Conservation (phyloP, 2,888 invertebrate species). For the Sphecodes monilicornis region DNA sequence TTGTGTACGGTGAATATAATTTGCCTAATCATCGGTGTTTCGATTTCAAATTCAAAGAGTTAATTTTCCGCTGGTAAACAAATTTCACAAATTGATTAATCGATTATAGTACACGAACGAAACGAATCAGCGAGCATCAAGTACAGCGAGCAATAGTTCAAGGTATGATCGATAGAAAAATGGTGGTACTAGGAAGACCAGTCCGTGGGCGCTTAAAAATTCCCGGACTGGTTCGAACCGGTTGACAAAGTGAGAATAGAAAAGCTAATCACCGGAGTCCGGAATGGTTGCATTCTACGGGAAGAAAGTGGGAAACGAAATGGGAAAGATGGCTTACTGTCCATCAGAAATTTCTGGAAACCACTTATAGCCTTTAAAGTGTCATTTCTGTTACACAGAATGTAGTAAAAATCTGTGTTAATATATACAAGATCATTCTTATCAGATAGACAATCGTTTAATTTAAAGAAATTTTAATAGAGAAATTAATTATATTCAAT, state of each 20-base stretch:
- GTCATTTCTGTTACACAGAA: not conserved
- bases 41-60: not conserved
- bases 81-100: not conserved
- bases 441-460: not conserved
- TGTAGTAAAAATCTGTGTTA: no score
- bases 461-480: not conserved
- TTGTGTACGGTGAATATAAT: not conserved
- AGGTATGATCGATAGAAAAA: conserved; percentile 11
- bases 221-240: conserved; percentile 49
- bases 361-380: not conserved
- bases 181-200: conserved; percentile 33
- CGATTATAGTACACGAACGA: not conserved
- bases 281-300: conserved; percentile 34
- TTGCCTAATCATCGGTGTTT: not conserved
- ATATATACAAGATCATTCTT: no score
- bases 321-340: not conserved
- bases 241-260: conserved; percentile 52
- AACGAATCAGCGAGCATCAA: not conserved
- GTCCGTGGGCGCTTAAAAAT: conserved; percentile 31
- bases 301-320: not conserved
- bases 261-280: conserved; percentile 36
- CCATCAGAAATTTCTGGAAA: not conserved
- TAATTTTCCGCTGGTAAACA: not conserved
- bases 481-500: not conserved
- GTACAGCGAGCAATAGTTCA: conserved; percentile 22